Evolutionary conservation across 1,140 invertebrate genomes (phyloP).

Genomic region (Drosophila willistoni): DNA sequence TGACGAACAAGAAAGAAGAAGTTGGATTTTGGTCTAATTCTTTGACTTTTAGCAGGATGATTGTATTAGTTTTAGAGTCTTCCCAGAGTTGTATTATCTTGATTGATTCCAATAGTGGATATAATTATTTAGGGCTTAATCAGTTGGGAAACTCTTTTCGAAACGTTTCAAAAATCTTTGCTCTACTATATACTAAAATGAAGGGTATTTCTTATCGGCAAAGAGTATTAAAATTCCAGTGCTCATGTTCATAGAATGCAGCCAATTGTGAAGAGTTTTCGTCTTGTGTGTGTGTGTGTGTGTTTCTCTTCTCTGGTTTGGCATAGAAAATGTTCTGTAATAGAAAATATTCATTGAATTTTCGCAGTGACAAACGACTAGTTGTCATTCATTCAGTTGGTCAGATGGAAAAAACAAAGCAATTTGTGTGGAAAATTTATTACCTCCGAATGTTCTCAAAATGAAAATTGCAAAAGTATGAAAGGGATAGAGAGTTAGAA

Average conservation of each 20-base stretch:
- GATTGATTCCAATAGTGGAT: too few relatives aligned
- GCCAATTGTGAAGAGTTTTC: constrained; percentile 53
- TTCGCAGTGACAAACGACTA: constrained; percentile 72
- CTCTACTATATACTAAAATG: too few relatives aligned
- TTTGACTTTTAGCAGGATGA: too few relatives aligned
- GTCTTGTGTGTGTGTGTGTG: neutral
- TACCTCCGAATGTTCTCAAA: constrained; percentile 26
- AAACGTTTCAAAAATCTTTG: too few relatives aligned
- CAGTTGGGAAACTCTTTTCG: too few relatives aligned
- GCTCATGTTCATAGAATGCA: constrained; percentile 58
- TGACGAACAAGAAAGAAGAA: too few relatives aligned
- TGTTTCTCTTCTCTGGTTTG: constrained; percentile 6
- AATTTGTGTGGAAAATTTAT: constrained; percentile 60
- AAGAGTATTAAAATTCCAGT: constrained; percentile 14
- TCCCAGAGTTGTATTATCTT: too few relatives aligned
- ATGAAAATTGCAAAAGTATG: constrained; percentile 16
- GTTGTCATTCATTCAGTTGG: constrained; percentile 56
- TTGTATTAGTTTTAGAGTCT: too few relatives aligned
- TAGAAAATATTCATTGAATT: constrained; percentile 77
- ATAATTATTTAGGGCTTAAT: too few relatives aligned
- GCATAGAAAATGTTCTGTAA: constrained; percentile 3
- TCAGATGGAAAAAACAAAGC: constrained; percentile 29
- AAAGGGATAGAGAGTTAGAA: neutral
- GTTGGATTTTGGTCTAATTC: too few relatives aligned
- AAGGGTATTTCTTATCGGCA: too few relatives aligned